phyloP scores from a whole-genome alignment of 2,888 invertebrate species.

The Calliopum simillimum region DNA sequence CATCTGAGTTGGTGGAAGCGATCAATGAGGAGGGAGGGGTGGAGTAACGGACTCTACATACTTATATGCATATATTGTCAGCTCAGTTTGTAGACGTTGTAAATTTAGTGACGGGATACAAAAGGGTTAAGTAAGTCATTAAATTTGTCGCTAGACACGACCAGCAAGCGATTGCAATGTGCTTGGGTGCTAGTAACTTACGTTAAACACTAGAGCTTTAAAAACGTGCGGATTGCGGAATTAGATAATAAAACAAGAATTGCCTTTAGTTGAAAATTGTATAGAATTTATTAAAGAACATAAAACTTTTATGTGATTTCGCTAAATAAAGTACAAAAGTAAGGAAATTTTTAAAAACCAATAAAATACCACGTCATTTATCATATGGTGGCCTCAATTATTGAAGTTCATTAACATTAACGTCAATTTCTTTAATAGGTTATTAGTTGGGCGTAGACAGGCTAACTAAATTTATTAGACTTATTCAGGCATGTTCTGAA shows the following conservation, averaged over 20 bases:
- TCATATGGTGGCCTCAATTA: too few species aligned
- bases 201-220: constrained; percentile 1
- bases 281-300: neutral
- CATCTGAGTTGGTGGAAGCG: neutral
- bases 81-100: constrained; percentile 1
- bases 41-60: neutral
- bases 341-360: too few species aligned
- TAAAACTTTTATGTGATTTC: too few species aligned
- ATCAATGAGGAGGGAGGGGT: neutral
- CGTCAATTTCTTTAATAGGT: too few species aligned
- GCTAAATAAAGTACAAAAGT: too few species aligned
- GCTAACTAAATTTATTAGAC: too few species aligned
- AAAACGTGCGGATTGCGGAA: constrained; percentile 52
- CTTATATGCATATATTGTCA: constrained; percentile 7
- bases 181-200: constrained; percentile 45
- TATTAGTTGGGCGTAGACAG: too few species aligned
- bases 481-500: too few species aligned
- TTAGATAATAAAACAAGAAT: constrained; percentile 56
- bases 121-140: constrained; percentile 63
- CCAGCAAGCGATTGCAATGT: constrained; percentile 36
- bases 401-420: too few species aligned
- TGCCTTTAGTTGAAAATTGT: constrained; percentile 18
- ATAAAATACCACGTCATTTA: too few species aligned
- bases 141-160: constrained; percentile 65
- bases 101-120: constrained; percentile 42